Evolutionary conservation across 1,140 invertebrate species (phyloP).

Genomic region (Pristionchus pacificus): DNA sequence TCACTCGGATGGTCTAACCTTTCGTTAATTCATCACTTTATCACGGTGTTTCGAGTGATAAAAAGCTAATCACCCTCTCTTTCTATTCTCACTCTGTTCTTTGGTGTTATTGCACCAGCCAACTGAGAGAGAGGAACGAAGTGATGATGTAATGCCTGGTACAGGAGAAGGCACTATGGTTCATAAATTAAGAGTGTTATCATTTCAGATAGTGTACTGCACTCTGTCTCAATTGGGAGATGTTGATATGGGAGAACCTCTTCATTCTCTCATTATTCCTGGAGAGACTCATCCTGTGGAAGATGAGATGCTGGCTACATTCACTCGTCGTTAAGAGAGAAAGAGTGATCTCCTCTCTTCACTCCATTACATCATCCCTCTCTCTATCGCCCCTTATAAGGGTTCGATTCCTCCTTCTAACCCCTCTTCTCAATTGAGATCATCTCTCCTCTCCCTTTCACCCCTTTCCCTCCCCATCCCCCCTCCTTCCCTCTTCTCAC

Average conservation of each 20-base stretch:
- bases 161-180: constrained; percentile 14
- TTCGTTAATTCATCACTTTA: too few species aligned
- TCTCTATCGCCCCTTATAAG: too few species aligned
- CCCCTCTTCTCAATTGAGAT: too few species aligned
- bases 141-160: background rate
- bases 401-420: too few species aligned
- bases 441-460: too few species aligned
- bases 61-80: too few species aligned
- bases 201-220: constrained; percentile 67
- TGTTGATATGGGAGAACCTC: constrained; percentile 77
- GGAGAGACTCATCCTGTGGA: constrained; percentile 50
- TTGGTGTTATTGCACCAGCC: background rate
- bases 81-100: background rate
- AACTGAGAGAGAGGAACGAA: background rate
- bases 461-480: too few species aligned
- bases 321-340: constrained; percentile 27
- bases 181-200: constrained; percentile 20
- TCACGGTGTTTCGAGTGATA: too few species aligned
- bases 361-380: background rate
- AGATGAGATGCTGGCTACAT: constrained; percentile 51
- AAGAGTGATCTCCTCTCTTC: background rate
- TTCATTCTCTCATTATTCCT: constrained; percentile 84
- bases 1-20: too few species aligned
- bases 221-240: constrained; percentile 72
- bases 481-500: too few species aligned